Percentiles rank a stretch among this genome's conserved stretches.
Conservation (phyloP, 2,888 invertebrate species). For the Lordiphosa andalusiaca region DNA sequence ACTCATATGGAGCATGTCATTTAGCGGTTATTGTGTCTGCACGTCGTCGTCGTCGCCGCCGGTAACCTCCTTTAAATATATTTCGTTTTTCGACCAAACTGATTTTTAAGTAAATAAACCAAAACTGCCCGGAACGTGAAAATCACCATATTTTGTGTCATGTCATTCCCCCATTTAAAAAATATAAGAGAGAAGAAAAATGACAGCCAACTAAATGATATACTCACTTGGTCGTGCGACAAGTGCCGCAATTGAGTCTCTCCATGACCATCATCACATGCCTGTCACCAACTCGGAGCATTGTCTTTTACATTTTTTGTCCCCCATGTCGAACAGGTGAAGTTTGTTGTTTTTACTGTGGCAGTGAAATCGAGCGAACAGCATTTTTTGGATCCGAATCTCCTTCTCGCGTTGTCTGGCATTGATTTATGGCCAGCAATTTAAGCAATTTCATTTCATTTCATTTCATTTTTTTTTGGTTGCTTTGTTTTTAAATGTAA, state of each 20-base stretch:
- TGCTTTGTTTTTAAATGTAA: conserved; percentile 43
- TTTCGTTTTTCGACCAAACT: neutral
- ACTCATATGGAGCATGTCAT: conserved; percentile 54
- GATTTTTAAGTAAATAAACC: conserved; percentile 22
- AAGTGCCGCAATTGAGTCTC: conserved; percentile 72
- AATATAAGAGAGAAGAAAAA: too few relatives aligned
- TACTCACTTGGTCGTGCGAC: conserved; percentile 54
- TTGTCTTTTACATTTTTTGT: conserved; percentile 42
- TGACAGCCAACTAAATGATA: conserved; percentile 34
- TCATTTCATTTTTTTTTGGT: conserved; percentile 48
- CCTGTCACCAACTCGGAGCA: conserved; percentile 61
- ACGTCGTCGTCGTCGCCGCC: conserved; percentile 52
- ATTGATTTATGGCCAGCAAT: conserved; percentile 61
- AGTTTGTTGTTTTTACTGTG: conserved; percentile 38
- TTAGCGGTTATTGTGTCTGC: conserved; percentile 71
- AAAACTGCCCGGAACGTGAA: conserved; percentile 40
- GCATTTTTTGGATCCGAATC: conserved; percentile 49
- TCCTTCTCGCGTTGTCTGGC: conserved; percentile 30
- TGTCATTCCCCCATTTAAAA: conserved; percentile 37
- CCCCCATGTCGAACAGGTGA: conserved; percentile 59
- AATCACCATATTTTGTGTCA: conserved; percentile 64
- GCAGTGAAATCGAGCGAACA: conserved; percentile 67
- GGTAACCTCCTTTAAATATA: conserved; percentile 48
- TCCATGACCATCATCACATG: conserved; percentile 17
- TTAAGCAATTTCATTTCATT: conserved; percentile 55